phyloP scores from a whole-genome alignment of 1,140 invertebrate genomes.

The Globodera ellingtonae region DNA sequence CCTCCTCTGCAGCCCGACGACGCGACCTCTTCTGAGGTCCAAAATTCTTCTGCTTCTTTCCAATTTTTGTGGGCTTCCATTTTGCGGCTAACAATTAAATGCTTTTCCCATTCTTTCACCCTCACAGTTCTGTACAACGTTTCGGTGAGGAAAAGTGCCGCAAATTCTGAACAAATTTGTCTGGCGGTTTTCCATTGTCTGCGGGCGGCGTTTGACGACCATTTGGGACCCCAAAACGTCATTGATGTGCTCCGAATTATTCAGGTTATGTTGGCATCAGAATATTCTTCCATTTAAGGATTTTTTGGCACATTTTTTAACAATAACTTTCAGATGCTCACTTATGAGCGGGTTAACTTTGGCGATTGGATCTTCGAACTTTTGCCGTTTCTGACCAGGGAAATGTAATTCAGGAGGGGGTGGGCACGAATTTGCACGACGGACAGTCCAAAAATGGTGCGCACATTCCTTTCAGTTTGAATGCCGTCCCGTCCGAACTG shows the following conservation, averaged over 20 bases:
- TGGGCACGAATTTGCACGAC: background rate
- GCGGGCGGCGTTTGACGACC: slow-evolving; percentile 29
- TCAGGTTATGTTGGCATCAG: background rate
- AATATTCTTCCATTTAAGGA: background rate
- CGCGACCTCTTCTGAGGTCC: slow-evolving; percentile 24
- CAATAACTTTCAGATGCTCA: slow-evolving; percentile 43
- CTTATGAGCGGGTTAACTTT: slow-evolving; percentile 38
- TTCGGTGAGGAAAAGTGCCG: slow-evolving; percentile 4
- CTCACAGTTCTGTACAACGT: slow-evolving; percentile 16
- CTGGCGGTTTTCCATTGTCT: slow-evolving; percentile 35
- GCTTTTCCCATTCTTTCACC: background rate
- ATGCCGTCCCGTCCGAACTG: slow-evolving; percentile 32
- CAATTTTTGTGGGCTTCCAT: slow-evolving; percentile 35
- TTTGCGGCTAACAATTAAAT: slow-evolving; percentile 4
- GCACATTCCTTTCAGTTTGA: slow-evolving; percentile 35
- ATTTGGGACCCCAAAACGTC: slow-evolving; percentile 47
- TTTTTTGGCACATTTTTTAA: background rate
- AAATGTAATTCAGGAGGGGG: slow-evolving; percentile 29
- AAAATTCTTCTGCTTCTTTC: slow-evolving; percentile 34
- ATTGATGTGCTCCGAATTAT: slow-evolving; percentile 35
- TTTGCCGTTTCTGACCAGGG: slow-evolving; percentile 34
- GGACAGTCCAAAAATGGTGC: background rate
- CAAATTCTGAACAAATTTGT: slow-evolving; percentile 29
- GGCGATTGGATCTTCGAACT: slow-evolving; percentile 45
- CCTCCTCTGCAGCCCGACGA: slow-evolving; percentile 2